These are phyloP conservation scores for Syngnathus acus DNA, from an alignment of 2,797 vertebrate species.

Conservation along the genomic window DNA sequence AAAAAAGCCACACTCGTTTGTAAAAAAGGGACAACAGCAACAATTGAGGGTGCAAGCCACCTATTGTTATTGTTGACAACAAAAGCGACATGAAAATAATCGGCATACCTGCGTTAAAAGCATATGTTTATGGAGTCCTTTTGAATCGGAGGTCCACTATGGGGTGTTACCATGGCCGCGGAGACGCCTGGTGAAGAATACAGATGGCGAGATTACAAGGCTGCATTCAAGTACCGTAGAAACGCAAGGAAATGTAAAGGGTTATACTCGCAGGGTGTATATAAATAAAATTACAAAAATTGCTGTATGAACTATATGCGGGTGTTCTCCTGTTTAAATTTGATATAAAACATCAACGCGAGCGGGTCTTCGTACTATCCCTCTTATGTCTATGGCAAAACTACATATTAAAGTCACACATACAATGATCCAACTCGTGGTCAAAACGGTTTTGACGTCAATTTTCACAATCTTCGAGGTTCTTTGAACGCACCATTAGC, in stretches of 20 bases:
- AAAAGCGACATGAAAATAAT: not conserved
- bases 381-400: not conserved
- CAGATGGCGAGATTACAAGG: constrained; percentile 17
- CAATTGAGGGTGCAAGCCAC: not conserved
- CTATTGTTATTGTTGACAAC: not conserved
- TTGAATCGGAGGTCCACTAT: constrained; percentile 22
- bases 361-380: not conserved
- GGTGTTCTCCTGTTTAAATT: not conserved
- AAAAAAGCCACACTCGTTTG: constrained; percentile 12
- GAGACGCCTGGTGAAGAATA: constrained; percentile 59
- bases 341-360: not conserved
- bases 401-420: not conserved
- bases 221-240: constrained; percentile 22
- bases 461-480: not conserved
- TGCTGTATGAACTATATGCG: no score
- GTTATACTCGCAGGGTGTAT: not conserved
- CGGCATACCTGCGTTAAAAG: constrained; percentile 37
- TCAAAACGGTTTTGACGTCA: not conserved
- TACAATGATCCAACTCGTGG: not conserved
- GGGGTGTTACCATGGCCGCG: constrained; percentile 74
- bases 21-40: not conserved
- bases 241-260: no score
- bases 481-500: not conserved
- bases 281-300: not conserved
- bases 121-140: constrained; percentile 11